Evolutionary conservation across 2,113 vertebrate genomes (phyloP), one percentile per base, ranked within the genome.

Genomic region (Cryptotis parvus): DNA sequence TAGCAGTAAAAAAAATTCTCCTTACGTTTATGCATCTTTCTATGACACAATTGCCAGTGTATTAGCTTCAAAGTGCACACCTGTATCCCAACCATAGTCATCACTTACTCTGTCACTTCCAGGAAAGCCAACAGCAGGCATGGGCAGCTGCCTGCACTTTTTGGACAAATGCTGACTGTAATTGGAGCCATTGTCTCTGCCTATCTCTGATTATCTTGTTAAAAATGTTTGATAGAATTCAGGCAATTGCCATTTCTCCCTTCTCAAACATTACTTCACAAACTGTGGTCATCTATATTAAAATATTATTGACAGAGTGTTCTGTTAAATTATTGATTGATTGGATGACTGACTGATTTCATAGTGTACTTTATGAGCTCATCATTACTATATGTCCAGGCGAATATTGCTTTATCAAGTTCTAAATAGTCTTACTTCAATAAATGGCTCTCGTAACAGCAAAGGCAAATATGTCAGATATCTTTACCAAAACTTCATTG

Each of bases 101-200:
- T 65, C 8, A 9, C 31, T 84, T 85, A 7, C 68, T 61, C 75
- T 55, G 65, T 45, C 2, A 31, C 74, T 85, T 74, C 37, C 15
- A 9, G 15, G 27, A 68, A 84, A 81, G 35, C n/a, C 55, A 43
- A 43, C 55, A 82, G 33, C n/a, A 33, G 37, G 3, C 3, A 9
- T 52, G 27, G 15, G 35, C 90, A 96, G 94, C 95, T 96, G 85
- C 65, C 95, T 96, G 85, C 65, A 26, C 52, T 26, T n/a, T 91
- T 74, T 43, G 45, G 52, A 95, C 86, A 95, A 95, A 79, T 69
- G 83, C 43, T 90, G 75, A 41, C 83, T 96, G 88, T 96, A 35
- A 33, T 4, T 35, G 61, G 4, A 91, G 20, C 26, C 12, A 45
- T 88, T 12, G 5, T 94, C 91, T 55, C 93, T 16, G 78, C 82